Conservation (phyloP, 2,113 vertebrate species). For the Nothocercus julius region DNA sequence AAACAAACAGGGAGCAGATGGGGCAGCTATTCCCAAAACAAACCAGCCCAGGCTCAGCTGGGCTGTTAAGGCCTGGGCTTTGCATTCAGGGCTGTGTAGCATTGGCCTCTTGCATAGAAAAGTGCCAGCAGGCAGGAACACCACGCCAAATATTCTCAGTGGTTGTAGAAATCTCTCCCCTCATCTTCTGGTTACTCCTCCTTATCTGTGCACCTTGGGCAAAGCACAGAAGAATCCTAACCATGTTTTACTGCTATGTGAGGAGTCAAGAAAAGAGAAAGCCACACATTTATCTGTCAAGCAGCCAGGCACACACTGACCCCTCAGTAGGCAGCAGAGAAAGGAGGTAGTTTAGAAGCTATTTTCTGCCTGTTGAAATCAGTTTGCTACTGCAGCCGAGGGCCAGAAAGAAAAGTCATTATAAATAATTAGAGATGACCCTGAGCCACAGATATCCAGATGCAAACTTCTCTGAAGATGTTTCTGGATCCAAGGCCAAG, state of each 20-base stretch:
- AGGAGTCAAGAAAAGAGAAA: neutral
- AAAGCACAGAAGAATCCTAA: neutral
- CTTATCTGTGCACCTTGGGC: neutral
- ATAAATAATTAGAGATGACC: neutral
- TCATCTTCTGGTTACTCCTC: neutral
- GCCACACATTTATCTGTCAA: neutral
- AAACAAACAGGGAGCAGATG: neutral
- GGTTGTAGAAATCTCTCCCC: neutral
- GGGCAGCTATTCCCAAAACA: neutral
- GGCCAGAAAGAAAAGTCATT: neutral
- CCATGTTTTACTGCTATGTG: neutral
- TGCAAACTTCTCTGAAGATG: neutral
- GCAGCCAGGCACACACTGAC: neutral
- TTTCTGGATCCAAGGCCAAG: neutral
- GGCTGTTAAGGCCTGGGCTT: neutral
- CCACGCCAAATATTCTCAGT: neutral
- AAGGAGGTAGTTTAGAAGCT: neutral
- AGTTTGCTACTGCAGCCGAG: neutral
- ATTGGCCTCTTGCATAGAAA: accelerated
- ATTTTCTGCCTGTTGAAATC: neutral
- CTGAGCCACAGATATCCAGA: neutral
- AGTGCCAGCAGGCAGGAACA: neutral
- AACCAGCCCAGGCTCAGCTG: neutral
- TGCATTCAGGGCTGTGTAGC: neutral
- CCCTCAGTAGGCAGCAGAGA: neutral